Evolutionary conservation across 30 jellyfish, hydroid and myxozoan species (phyloP), one percentile per base, ranked within the genome.

Genomic region (Aurelia sp.): DNA sequence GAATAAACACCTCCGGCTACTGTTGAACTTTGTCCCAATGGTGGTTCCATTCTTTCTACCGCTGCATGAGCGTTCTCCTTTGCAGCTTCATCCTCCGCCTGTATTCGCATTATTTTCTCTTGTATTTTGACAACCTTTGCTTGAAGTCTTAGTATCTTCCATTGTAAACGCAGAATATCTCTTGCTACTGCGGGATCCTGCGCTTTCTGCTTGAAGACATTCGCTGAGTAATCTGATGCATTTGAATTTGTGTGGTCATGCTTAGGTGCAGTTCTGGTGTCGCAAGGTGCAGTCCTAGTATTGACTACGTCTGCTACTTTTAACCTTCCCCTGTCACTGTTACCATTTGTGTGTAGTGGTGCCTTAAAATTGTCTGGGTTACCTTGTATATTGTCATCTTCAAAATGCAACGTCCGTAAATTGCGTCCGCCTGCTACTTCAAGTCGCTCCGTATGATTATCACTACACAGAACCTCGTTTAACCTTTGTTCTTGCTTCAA

Each of bases 91-190:
- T 76, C 88, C 35, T 87, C 96, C 16, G 97, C 82, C 57, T 89
- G 97, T 52, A 89, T 47, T 2, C 97, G 78, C 18, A 89, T 89
- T 16, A 95, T 95, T 61, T 90, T 74, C 51, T 95, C 99, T 67
- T 95, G 99, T 41, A 95, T 81, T 75, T 95, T 95, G 22, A 95
- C 99, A 27, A 95, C 98, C 81, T 95, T 95, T 8, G 99, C 99
- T 85, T 95, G 99, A 78, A 96, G 71, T 90, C 98, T 48, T 63
- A 95, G 51, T 61, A 95, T 95, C 59, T 90, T 95, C 99, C 99
- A 95, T 58, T 95, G 99, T 52, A 80, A 74, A 15, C 90, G 87
- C 64, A 95, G 83, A 33, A 95, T 85, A 70, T 95, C 98, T 69
- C 92, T 87, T 24, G 99, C 99, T 52, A 92, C 91, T 55, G 71